Evolutionary conservation across 2,888 invertebrate species (phyloP), one percentile per base, ranked within the genome.

Genomic region (Gasteruption jaculator): DNA sequence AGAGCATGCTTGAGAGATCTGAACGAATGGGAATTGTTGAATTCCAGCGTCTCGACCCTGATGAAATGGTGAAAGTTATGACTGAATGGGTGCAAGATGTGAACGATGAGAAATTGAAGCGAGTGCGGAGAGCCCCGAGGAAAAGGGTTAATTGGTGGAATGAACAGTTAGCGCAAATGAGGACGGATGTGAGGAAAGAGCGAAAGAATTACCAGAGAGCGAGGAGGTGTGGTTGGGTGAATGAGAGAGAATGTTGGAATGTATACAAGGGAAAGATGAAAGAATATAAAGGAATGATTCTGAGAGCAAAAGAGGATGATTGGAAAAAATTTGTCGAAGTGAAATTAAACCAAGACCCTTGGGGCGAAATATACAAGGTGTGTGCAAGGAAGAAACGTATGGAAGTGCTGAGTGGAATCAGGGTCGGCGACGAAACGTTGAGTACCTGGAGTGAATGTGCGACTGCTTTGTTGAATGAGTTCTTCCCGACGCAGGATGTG

Each of bases 261-360:
- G 12, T 19, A 11, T 11, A 2, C 11, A 10, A 15, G 10, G 26
- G 31, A 4, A 12, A 16, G 8, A 43, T n/a, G n/a, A n/a, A n/a
- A n/a, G n/a, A n/a, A n/a, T n/a, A n/a, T n/a, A n/a, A n/a, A n/a
- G n/a, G n/a, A n/a, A n/a, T n/a, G n/a, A n/a, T n/a, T n/a, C n/a
- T n/a, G n/a, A n/a, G n/a, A n/a, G n/a, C n/a, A n/a, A n/a, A 43
- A 15, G 31, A 34, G 24, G 10, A 24, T 10, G 38, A 45, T 3
- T 41, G 42, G 46, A 14, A 10, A 5, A 20, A 24, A 5, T 43
- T 8, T 27, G 46, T 38, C 0, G 15, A 3, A 2, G 25, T n/a
- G 7, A 30, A 39, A 10, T 15, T 34, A 4, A 24, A 22, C 3
- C 11, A 4, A 11, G 32, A 42, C 11, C 20, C 32, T 3, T 42